phyloP scores from a whole-genome alignment of 2,888 invertebrate species.

The Macaria liturata region DNA sequence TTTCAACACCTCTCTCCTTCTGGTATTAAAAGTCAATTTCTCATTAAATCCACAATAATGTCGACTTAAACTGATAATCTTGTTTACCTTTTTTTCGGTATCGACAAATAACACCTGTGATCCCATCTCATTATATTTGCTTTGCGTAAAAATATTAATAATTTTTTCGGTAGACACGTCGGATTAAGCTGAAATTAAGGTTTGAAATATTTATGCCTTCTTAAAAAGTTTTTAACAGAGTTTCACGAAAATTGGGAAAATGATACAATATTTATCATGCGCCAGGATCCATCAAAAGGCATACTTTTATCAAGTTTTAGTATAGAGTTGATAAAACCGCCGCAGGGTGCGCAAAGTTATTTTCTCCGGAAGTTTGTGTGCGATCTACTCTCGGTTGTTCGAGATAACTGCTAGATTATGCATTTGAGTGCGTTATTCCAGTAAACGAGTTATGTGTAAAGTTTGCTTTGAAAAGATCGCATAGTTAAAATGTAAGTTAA shows the following conservation, averaged over 20 bases:
- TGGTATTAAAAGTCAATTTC: not conserved
- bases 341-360: slow-evolving; percentile 43
- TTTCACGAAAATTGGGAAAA: slow-evolving; percentile 25
- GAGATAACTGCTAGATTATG: slow-evolving; percentile 19
- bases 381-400: slow-evolving; percentile 9
- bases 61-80: slow-evolving; percentile 16
- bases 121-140: slow-evolving; percentile 10
- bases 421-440: slow-evolving; percentile 4
- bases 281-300: slow-evolving; percentile 33
- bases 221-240: slow-evolving; percentile 38
- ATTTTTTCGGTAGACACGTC: slow-evolving; percentile 1
- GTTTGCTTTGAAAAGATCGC: no score
- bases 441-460: no score
- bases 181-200: slow-evolving; percentile 23
- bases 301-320: slow-evolving; percentile 38
- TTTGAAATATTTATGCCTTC: slow-evolving; percentile 22
- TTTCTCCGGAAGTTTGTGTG: slow-evolving; percentile 40
- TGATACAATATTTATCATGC: slow-evolving; percentile 46
- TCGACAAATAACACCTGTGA: slow-evolving; percentile 13
- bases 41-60: slow-evolving; percentile 10
- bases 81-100: slow-evolving; percentile 14
- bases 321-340: slow-evolving; percentile 36
- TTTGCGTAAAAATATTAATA: slow-evolving; percentile 1
- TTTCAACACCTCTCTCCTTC: no score
- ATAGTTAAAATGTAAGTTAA: no score